Conservation (phyloP, 2,797 vertebrate species). For the Cryptoblepharus egeriae region DNA sequence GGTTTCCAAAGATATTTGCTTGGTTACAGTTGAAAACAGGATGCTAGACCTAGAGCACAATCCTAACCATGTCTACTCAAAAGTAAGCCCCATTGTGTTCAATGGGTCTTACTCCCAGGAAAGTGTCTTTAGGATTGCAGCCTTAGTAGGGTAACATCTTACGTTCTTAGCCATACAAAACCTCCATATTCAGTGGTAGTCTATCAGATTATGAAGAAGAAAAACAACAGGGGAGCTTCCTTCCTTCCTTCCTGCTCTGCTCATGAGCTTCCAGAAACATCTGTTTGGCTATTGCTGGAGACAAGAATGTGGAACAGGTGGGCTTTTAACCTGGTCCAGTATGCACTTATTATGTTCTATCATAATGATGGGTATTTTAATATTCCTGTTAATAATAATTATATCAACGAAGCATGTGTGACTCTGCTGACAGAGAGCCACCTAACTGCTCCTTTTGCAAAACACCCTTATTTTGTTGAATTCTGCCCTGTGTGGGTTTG, state of each 20-base stretch:
- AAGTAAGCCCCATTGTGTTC: no score
- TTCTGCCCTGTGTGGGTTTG: slow-evolving; percentile 15
- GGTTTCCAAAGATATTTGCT: no score
- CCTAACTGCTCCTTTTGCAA: slow-evolving; percentile 9
- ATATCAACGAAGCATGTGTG: not conserved
- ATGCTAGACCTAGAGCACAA: no score
- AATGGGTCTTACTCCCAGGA: no score
- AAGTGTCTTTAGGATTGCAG: no score
- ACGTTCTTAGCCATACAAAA: no score
- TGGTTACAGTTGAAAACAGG: no score
- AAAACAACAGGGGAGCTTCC: no score
- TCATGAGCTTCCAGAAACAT: not conserved
- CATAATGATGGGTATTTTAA: not conserved
- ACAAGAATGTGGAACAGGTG: not conserved
- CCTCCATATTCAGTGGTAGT: no score
- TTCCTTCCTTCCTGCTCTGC: not conserved
- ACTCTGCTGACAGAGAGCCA: not conserved
- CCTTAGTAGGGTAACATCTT: no score
- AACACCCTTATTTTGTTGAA: not conserved
- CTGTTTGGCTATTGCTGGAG: not conserved
- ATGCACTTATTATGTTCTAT: not conserved
- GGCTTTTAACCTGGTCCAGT: not conserved
- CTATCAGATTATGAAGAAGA: not conserved
- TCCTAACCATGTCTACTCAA: no score
- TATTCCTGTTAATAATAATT: not conserved